Conservation (phyloP, 2,797 vertebrate species). For the Mormyrops boulengeri region DNA sequence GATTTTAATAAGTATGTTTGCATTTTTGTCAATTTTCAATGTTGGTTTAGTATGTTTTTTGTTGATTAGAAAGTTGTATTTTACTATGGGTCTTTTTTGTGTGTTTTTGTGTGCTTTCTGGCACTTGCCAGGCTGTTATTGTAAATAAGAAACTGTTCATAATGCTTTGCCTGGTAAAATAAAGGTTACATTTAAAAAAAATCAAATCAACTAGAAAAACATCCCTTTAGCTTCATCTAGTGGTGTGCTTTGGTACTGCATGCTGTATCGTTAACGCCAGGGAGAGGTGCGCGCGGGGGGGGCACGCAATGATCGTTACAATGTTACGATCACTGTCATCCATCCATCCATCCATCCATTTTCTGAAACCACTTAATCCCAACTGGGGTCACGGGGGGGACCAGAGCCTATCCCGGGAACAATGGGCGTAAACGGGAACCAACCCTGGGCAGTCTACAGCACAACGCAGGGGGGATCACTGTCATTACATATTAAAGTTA, state of each 20-base stretch:
- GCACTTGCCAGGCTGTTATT: not conserved
- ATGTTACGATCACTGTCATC: not conserved
- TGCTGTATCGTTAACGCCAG: not conserved
- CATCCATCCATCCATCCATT: too few species aligned
- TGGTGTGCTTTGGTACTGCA: slow-evolving; percentile 39
- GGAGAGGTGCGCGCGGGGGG: too few species aligned
- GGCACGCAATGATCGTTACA: too few species aligned
- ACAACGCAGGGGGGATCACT: not conserved
- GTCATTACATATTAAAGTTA: not conserved
- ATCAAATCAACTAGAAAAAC: not conserved
- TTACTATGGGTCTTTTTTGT: not conserved
- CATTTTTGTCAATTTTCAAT: not conserved
- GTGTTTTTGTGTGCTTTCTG: not conserved
- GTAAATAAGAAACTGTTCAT: not conserved
- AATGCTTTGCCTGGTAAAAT: not conserved
- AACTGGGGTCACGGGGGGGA: too few species aligned
- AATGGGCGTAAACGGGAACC: too few species aligned
- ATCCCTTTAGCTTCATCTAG: slow-evolving; percentile 48
- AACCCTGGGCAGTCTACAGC: too few species aligned
- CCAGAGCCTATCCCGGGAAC: too few species aligned
- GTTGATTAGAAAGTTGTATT: not conserved
- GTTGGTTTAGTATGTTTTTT: not conserved
- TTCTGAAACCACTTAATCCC: too few species aligned
- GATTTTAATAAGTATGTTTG: not conserved
- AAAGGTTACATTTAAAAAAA: not conserved